Evolutionary conservation across 2,113 vertebrate species (phyloP).

Genomic region (Corapipo altera): DNA sequence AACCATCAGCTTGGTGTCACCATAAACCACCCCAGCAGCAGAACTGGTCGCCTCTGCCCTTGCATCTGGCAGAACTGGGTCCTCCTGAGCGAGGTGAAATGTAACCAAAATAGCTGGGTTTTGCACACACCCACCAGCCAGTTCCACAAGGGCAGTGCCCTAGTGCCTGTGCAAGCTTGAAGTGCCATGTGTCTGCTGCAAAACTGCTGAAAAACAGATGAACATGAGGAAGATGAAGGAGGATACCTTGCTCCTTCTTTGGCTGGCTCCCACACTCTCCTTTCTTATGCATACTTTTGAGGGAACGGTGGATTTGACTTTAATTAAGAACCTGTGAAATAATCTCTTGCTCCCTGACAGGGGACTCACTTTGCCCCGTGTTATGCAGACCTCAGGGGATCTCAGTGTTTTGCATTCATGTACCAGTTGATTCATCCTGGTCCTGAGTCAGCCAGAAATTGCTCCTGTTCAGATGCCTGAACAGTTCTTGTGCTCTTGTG

Average conservation of each 20-base stretch:
- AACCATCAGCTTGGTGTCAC: background rate
- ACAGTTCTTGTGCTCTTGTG: background rate
- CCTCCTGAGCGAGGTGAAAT: background rate
- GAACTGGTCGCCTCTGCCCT: background rate
- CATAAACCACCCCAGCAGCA: background rate
- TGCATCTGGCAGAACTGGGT: background rate
- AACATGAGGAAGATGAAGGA: background rate
- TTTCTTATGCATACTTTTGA: background rate
- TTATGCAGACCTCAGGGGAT: background rate
- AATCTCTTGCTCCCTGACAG: background rate
- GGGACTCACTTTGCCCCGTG: background rate
- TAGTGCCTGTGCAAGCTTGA: background rate
- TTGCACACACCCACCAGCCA: background rate
- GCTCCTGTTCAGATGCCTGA: background rate
- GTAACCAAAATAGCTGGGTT: background rate
- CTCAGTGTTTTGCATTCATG: background rate
- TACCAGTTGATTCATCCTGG: background rate
- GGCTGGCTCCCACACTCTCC: background rate
- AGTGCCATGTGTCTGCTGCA: background rate
- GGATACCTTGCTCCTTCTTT: background rate
- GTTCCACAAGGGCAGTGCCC: background rate
- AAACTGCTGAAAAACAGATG: background rate
- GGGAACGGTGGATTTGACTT: background rate
- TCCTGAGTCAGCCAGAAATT: background rate
- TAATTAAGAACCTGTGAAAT: background rate